phyloP scores from a whole-genome alignment of 2,797 vertebrate species.

The Gadopsis marmoratus region DNA sequence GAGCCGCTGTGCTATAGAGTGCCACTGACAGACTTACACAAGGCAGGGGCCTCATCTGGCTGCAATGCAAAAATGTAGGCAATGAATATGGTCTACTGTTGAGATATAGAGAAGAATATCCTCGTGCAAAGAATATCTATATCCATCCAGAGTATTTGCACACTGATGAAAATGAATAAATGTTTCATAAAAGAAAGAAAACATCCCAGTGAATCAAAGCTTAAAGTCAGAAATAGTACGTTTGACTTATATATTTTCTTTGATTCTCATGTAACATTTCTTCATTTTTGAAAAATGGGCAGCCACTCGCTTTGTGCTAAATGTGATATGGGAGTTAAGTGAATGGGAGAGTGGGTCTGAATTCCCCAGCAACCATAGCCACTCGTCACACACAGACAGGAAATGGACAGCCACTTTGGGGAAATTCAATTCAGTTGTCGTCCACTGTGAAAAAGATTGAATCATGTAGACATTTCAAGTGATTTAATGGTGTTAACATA shows the following conservation, averaged over 20 bases:
- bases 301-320: conserved; percentile 55
- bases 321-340: conserved; percentile 77
- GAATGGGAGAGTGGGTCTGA: conserved; percentile 77
- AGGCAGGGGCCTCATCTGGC: conserved; percentile 78
- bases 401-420: conserved; percentile 88
- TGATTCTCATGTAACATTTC: conserved; percentile 38
- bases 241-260: conserved; percentile 10
- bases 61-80: conserved; percentile 56
- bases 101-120: conserved; percentile 60
- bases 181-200: conserved; percentile 8
- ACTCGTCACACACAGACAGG: conserved; percentile 84
- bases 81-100: conserved; percentile 56
- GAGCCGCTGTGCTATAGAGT: conserved; percentile 81
- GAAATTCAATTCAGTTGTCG: conserved; percentile 85
- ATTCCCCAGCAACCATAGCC: conserved; percentile 76
- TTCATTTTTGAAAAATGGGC: conserved; percentile 50
- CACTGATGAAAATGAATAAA: conserved; percentile 15
- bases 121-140: conserved; percentile 37
- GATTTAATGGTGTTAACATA: conserved; percentile 87
- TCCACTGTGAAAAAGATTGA: conserved; percentile 85
- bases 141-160: conserved; percentile 7
- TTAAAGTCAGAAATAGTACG: conserved; percentile 24
- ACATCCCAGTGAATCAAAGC: background rate
- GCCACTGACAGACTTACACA: conserved; percentile 82
- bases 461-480: conserved; percentile 86